A percentile compares a stretch with the other conserved stretches of the same genome.
phyloP scores from a whole-genome alignment of 2,797 vertebrate genomes.

The Botia kubotai region DNA sequence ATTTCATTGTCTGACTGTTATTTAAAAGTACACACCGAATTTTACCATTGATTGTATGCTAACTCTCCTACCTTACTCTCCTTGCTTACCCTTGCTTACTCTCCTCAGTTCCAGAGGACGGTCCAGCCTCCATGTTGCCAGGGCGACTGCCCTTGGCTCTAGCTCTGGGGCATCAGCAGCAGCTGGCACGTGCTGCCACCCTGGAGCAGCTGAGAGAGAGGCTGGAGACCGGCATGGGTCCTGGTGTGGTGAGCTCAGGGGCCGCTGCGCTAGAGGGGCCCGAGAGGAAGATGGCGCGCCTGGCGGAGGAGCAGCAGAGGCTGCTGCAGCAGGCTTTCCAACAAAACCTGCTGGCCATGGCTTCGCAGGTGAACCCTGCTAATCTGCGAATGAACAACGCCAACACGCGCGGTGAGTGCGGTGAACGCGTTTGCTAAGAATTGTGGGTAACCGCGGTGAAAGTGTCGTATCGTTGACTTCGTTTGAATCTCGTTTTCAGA shows the following conservation, averaged over 20 bases:
- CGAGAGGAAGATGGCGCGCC: constrained; percentile 84
- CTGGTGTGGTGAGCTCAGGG: constrained; percentile 27
- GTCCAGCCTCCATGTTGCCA: constrained; percentile 77
- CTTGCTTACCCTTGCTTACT: neutral
- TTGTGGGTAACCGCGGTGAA: neutral
- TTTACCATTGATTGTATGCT: too few relatives aligned
- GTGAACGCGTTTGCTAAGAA: neutral
- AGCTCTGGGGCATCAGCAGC: constrained; percentile 79
- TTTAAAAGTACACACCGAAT: too few relatives aligned
- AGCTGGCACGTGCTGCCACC: constrained; percentile 80
- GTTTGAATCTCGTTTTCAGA: constrained; percentile 71
- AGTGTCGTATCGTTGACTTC: neutral
- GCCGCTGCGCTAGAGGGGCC: constrained; percentile 75
- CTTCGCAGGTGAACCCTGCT: constrained; percentile 82
- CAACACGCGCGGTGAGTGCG: constrained; percentile 68
- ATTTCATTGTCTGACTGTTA: neutral
- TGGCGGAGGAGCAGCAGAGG: constrained; percentile 92
- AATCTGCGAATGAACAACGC: constrained; percentile 71
- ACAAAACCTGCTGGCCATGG: constrained; percentile 90
- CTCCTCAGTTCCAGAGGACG: constrained; percentile 79
- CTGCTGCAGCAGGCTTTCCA: constrained; percentile 94
- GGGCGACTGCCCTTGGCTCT: constrained; percentile 81
- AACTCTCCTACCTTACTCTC: too few relatives aligned
- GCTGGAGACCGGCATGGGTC: constrained; percentile 80
- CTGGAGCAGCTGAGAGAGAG: constrained; percentile 92